A percentile compares a stretch with the other conserved stretches of the same genome.
These are phyloP conservation scores for Pseudococcus viburni DNA, from an alignment of 2,888 invertebrate species.

Conservation along the genomic window DNA sequence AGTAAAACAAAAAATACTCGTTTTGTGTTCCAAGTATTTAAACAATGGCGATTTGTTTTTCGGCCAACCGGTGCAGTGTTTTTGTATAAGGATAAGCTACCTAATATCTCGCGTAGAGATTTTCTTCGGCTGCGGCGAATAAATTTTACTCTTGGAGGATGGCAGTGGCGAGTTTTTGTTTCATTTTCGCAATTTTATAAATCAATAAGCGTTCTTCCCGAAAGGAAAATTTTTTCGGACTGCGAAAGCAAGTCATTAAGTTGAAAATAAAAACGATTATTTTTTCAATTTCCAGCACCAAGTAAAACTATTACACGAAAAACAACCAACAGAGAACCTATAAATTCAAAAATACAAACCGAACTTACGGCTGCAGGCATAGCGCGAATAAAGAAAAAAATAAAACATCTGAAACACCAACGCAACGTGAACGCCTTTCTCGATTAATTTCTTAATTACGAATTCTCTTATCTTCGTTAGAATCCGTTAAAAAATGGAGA, in stretches of 20 bases:
- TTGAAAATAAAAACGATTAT: background rate
- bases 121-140: slow-evolving; percentile 23
- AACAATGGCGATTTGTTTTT: slow-evolving; percentile 59
- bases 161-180: background rate
- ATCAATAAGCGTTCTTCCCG: background rate
- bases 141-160: background rate
- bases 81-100: background rate
- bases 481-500: slow-evolving; percentile 7
- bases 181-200: background rate
- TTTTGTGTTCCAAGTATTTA: slow-evolving; percentile 56
- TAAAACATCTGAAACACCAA: slow-evolving; percentile 25
- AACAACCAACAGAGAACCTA: slow-evolving; percentile 33
- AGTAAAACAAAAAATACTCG: slow-evolving; percentile 53
- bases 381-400: background rate
- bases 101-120: background rate
- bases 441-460: slow-evolving; percentile 64
- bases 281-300: background rate
- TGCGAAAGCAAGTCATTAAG: background rate
- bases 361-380: slow-evolving; percentile 32
- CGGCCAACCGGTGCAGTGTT: background rate
- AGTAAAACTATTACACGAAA: background rate
- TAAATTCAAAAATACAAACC: slow-evolving; percentile 44
- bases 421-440: slow-evolving; percentile 39
- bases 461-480: slow-evolving; percentile 40
- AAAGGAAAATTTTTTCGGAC: background rate